Evolutionary conservation across 1,140 invertebrate genomes (phyloP), one percentile per base, ranked within the genome.

Genomic region (Drosophila watanabei): DNA sequence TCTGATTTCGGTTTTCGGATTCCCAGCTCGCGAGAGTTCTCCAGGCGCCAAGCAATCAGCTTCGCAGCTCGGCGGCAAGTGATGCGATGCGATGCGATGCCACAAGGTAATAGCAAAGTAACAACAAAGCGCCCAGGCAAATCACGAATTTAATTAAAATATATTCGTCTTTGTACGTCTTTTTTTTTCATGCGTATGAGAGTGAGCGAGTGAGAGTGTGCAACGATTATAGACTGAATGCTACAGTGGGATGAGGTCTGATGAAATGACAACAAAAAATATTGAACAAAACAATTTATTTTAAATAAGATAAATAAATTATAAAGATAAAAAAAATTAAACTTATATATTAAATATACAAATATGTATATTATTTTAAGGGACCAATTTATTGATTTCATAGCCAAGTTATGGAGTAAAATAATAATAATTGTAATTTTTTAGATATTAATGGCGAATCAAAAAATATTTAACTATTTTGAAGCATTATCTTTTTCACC

Each of bases 71-170:
- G 65, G 70, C 64, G 66, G 62, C 85, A 90, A 88, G 79, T 88
- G 84, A 89, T 89, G 84, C 79, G 70, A 87, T 75, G 79, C 57
- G 52, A 56, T 16, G 20, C 52, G 35, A 57, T 39, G 35, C 54
- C 43, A 20, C 66, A 72, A 39, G 39, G 35, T 57, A 39, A 57
- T 57, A 39, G 37, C 37, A 39, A 14, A 33, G 18, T 56, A 59
- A 61, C 70, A 73, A 73, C 68, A 73, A 51, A 60, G 54, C 49
- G 28, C 46, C 52, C 45, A 45, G 60, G 41, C 68, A 61, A 73
- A 60, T 61, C 69, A 78, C 63, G 72, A 65, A 85, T 88, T 88
- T 87, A 85, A 88, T 89, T 88, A 88, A 57, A 89, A 85, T 89
- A 89, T 78, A 84, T 76, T 59, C 32, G 64, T 57, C 68, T 71